Conservation (phyloP, 30 jellyfish, hydroid and myxozoan species). For the Haliclystus octoradiatus region DNA sequence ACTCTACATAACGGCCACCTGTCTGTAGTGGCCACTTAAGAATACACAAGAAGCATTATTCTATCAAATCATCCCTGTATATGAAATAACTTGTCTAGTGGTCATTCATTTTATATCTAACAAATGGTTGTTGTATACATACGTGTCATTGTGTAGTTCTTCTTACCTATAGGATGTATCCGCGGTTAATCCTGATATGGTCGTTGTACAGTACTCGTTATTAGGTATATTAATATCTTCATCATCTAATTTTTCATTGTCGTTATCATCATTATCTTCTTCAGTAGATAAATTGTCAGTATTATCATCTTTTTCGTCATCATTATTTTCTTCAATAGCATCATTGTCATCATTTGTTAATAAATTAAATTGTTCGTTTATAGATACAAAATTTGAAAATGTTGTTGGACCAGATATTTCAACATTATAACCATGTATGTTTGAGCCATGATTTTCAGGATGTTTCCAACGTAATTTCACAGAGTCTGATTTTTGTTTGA, state of each 20-base stretch:
- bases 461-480: conserved; percentile 91
- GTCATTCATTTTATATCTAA: too few species aligned
- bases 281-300: conserved; percentile 43
- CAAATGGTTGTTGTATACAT: too few species aligned
- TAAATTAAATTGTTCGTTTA: background rate
- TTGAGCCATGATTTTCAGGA: conserved; percentile 82
- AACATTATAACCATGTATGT: conserved; percentile 40
- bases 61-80: background rate
- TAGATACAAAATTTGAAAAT: background rate
- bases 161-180: conserved; percentile 87
- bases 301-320: conserved; percentile 36
- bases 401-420: conserved; percentile 83
- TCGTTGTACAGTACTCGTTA: too few species aligned
- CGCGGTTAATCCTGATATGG: conserved; percentile 82
- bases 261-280: conserved; percentile 38
- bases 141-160: too few species aligned
- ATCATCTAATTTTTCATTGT: conserved; percentile 22
- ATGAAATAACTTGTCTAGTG: too few species aligned
- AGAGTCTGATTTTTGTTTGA: conserved; percentile 76
- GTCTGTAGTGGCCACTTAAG: too few species aligned
- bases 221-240: conserved; percentile 75
- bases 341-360: background rate
- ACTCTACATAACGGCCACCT: too few species aligned
- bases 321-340: conserved; percentile 14
- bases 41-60: background rate